Conservation (phyloP, 2,797 vertebrate genomes). For the Nannoperca obscura region DNA sequence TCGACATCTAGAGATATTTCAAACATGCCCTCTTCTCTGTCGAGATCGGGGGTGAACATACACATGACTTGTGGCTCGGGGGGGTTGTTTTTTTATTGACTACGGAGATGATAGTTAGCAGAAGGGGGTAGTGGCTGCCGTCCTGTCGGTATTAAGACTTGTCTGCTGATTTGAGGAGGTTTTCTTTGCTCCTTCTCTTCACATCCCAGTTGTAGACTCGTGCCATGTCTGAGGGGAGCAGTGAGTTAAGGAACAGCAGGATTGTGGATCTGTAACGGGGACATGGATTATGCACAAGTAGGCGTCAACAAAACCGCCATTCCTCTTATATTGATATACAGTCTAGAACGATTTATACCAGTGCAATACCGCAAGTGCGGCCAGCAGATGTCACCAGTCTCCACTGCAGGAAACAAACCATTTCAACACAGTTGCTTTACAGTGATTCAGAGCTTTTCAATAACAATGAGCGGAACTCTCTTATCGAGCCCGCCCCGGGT, state of each 20-base stretch:
- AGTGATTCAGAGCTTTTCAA: not conserved
- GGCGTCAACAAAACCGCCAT: too few relatives aligned
- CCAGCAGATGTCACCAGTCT: conserved; percentile 46
- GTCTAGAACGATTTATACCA: not conserved
- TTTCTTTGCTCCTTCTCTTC: conserved; percentile 97
- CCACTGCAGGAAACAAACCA: conserved; percentile 5
- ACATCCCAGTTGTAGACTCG: conserved; percentile 99
- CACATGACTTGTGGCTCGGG: conserved; percentile 32
- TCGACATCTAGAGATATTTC: conserved; percentile 6
- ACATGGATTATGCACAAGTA: too few relatives aligned
- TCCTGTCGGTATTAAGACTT: conserved; percentile 85
- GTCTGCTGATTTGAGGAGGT: conserved; percentile 90
- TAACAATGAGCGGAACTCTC: too few relatives aligned
- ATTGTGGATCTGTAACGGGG: too few relatives aligned
- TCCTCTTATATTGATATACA: too few relatives aligned
- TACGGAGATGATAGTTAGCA: conserved; percentile 45
- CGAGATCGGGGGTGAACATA: conserved; percentile 54
- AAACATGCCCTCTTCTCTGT: conserved; percentile 1
- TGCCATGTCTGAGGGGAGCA: conserved; percentile 92
- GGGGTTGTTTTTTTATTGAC: conserved; percentile 23
- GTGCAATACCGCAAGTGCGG: not conserved
- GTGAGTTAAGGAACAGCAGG: conserved; percentile 49
- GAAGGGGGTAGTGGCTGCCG: not conserved
- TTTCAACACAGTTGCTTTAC: conserved; percentile 5
- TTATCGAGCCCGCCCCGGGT: too few relatives aligned